Percentiles rank a stretch among this genome's conserved stretches.
Conservation (phyloP, 1,140 invertebrate species). For the Charaxes varanes region DNA sequence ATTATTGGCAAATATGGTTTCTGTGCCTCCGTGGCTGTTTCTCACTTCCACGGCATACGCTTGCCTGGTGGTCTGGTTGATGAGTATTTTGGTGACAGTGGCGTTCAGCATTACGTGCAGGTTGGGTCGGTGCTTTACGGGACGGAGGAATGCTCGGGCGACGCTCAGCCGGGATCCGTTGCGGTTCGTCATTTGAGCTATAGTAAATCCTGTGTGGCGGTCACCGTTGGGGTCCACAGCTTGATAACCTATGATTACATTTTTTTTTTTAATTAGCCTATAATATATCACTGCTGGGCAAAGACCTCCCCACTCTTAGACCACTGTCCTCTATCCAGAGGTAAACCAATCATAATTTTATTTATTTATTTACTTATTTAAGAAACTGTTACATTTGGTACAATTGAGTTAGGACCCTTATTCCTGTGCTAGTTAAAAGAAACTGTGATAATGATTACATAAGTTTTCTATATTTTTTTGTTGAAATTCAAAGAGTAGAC, state of each 20-base stretch:
- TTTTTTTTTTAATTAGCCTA: neutral
- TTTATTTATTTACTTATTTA: too few species aligned
- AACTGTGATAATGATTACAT: too few species aligned
- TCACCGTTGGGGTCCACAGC: constrained; percentile 90
- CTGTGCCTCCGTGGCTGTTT: constrained; percentile 76
- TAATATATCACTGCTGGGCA: too few species aligned
- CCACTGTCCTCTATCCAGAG: too few species aligned
- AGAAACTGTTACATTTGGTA: too few species aligned
- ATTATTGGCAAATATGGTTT: constrained; percentile 75
- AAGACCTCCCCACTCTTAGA: too few species aligned
- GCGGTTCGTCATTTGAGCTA: constrained; percentile 90
- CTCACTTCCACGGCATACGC: constrained; percentile 75
- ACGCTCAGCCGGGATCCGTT: constrained; percentile 91
- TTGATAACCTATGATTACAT: constrained; percentile 79
- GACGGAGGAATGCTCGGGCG: constrained; percentile 87
- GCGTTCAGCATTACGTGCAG: constrained; percentile 86
- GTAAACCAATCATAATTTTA: too few species aligned
- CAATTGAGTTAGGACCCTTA: too few species aligned
- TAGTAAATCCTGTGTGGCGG: constrained; percentile 85
- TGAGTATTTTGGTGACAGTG: constrained; percentile 79
- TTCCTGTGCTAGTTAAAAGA: too few species aligned
- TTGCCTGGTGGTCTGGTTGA: constrained; percentile 73
- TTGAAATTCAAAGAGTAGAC: too few species aligned
- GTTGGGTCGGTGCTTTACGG: constrained; percentile 83
- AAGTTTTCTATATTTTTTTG: too few species aligned